Conservation (phyloP, 2,888 invertebrate species). For the Urechis unicinctus region DNA sequence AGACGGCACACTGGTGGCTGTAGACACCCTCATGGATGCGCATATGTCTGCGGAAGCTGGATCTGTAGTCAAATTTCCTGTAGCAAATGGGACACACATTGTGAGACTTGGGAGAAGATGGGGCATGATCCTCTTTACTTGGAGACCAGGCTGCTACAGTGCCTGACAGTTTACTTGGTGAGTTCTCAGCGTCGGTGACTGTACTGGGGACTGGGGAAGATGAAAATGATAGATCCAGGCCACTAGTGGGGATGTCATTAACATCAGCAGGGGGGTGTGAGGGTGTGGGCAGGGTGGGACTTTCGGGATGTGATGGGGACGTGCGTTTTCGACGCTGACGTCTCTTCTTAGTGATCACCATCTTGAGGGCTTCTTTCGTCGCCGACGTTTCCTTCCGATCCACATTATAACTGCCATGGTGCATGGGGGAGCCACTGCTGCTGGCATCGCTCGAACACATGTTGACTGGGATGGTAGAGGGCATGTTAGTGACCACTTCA, state of each 20-base stretch:
- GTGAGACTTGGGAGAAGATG: not conserved
- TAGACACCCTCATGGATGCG: conserved; percentile 21
- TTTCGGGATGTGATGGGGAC: not conserved
- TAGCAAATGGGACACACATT: conserved; percentile 17
- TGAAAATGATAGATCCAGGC: not conserved
- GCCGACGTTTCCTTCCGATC: not conserved
- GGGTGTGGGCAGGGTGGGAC: too few relatives aligned
- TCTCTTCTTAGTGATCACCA: not conserved
- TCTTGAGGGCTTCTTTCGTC: not conserved
- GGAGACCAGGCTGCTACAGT: too few relatives aligned
- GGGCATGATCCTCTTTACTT: not conserved
- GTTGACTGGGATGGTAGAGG: not conserved
- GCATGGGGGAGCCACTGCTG: not conserved
- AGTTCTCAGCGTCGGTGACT: not conserved
- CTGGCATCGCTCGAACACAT: not conserved
- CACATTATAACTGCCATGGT: too few relatives aligned
- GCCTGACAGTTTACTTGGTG: not conserved
- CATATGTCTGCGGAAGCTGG: conserved; percentile 24
- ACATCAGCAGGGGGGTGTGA: not conserved
- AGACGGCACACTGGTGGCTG: conserved; percentile 21
- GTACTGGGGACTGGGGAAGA: not conserved
- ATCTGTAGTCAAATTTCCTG: conserved; percentile 20
- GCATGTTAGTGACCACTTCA: not conserved
- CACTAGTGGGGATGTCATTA: too few relatives aligned
- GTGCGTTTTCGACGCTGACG: not conserved